Evolutionary conservation across 2,888 invertebrate genomes (phyloP).

Genomic region (Priocnemis perturbator): DNA sequence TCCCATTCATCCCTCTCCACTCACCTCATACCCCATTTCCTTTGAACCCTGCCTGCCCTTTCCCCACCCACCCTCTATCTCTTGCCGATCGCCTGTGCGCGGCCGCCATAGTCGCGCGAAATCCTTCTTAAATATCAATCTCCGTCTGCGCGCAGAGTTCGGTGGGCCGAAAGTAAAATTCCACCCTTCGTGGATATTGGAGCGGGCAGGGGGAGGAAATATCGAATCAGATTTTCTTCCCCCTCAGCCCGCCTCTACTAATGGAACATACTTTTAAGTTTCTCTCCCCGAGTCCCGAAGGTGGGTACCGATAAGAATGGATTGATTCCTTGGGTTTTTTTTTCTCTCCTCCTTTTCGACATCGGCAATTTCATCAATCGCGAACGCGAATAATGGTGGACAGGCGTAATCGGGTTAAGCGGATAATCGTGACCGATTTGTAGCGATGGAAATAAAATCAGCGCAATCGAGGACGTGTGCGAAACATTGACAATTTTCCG

Average conservation of each 20-base stretch:
- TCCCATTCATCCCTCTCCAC: constrained; percentile 17
- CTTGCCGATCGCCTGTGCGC: neutral
- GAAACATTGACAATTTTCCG: too few relatives aligned
- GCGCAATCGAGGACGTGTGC: too few relatives aligned
- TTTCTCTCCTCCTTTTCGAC: too few relatives aligned
- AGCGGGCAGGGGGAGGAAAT: constrained; percentile 24
- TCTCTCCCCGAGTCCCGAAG: too few relatives aligned
- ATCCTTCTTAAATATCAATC: constrained; percentile 11
- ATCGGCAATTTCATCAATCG: too few relatives aligned
- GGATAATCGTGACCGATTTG: too few relatives aligned
- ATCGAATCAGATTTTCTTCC: constrained; percentile 12
- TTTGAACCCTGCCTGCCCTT: constrained; percentile 2
- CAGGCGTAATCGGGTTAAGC: too few relatives aligned
- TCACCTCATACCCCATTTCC: neutral
- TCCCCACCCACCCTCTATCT: neutral
- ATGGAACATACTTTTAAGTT: too few relatives aligned
- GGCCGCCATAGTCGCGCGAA: neutral
- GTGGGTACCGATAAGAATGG: too few relatives aligned
- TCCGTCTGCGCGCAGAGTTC: neutral
- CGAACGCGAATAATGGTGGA: too few relatives aligned
- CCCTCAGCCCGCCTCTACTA: neutral
- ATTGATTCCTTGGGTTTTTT: too few relatives aligned
- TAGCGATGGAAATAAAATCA: too few relatives aligned
- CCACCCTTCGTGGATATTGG: neutral
- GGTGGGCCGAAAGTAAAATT: constrained; percentile 7